phyloP scores from a whole-genome alignment of 2,113 vertebrate genomes.

The Elachura formosa region DNA sequence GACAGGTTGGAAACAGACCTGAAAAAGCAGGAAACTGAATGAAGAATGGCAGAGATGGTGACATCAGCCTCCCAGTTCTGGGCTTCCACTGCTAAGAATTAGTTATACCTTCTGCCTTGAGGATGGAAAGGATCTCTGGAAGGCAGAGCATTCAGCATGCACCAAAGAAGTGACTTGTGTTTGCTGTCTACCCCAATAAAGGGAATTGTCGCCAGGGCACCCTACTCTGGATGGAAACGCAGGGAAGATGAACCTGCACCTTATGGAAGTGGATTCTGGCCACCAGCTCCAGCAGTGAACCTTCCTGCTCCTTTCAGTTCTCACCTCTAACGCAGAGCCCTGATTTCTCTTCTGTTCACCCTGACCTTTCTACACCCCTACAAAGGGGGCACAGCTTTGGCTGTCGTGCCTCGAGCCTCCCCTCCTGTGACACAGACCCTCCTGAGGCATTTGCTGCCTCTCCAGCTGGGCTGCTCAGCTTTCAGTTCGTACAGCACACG shows the following conservation, averaged over 20 bases:
- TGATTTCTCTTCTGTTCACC: background rate
- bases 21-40: background rate
- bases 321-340: background rate
- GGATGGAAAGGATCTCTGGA: background rate
- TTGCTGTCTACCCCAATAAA: background rate
- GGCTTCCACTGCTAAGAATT: background rate
- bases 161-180: background rate
- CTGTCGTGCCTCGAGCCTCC: background rate
- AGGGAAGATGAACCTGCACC: background rate
- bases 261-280: background rate
- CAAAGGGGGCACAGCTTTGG: accelerated
- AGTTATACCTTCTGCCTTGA: background rate
- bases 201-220: background rate
- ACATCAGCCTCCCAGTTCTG: background rate
- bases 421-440: background rate
- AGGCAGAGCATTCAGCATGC: background rate
- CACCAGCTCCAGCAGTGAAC: background rate
- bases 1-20: background rate
- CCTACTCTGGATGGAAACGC: accelerated
- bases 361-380: background rate
- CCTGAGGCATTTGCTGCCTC: background rate
- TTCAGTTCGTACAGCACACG: background rate
- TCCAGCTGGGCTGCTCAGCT: background rate
- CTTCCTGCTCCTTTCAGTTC: background rate
- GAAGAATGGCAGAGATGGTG: background rate